These are phyloP conservation scores for Myiothlypis coronata DNA, from an alignment of 2,797 vertebrate species.

Conservation along the genomic window DNA sequence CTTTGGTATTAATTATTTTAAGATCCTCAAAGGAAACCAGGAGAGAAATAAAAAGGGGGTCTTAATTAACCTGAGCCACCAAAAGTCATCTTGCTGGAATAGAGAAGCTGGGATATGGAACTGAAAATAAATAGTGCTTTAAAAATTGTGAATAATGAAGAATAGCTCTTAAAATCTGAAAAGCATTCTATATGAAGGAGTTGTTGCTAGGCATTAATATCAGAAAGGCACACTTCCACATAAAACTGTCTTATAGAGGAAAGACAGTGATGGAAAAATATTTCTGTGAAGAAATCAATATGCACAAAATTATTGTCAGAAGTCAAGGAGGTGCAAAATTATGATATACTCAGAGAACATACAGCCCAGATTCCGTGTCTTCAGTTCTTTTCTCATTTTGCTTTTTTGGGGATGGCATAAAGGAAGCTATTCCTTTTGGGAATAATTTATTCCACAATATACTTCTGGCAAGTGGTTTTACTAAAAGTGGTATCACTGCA, in stretches of 20 bases:
- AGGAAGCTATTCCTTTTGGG: background rate
- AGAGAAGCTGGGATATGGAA: background rate
- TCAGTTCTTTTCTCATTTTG: background rate
- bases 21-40: constrained; percentile 8
- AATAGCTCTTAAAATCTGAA: background rate
- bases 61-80: constrained; percentile 45
- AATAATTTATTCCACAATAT: background rate
- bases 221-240: background rate
- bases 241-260: background rate
- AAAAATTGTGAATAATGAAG: constrained; percentile 17
- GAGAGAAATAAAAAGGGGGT: background rate
- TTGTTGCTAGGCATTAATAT: background rate
- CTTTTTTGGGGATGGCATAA: background rate
- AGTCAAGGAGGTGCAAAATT: background rate
- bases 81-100: background rate
- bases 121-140: constrained; percentile 9
- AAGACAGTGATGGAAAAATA: background rate
- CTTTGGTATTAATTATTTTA: constrained; percentile 37
- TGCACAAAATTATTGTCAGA: background rate
- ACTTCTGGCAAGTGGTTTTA: background rate
- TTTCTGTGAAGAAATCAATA: background rate
- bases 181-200: background rate
- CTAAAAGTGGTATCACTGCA: background rate
- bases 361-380: background rate
- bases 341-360: background rate